Base-by-base conservation (phyloP, 2,797 vertebrate genomes). In the Pelobates cultripes region DNA sequence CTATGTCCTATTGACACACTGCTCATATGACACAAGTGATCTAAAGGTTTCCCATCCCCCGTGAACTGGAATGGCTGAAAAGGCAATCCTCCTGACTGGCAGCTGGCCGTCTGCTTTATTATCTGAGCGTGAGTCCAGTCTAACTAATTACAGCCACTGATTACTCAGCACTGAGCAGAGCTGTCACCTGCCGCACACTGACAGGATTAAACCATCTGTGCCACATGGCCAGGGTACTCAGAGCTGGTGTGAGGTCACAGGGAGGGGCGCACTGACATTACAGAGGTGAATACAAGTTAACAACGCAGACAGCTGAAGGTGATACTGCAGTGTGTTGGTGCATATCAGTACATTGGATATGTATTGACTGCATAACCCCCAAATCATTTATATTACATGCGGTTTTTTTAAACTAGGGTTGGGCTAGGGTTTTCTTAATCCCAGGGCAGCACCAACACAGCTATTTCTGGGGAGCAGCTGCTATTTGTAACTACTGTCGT, bases 121-220 rank as follows among this genome's bases (percentile, higher is more conserved):
- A 94, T 91, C 90, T 91, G 92, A 93, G 93, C 90, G 92, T 89
- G 86, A 53, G 91, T 92, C 89, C 93, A 95, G 92, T 89, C 94
- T 85, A 88, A 92, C 93, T 96, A 97, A 98, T 97, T 96, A 96
- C 91, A 96, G 94, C 90, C 93, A 89, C 92, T 95, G 93, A 95
- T 95, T 94, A 94, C 92, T 94, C 92, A 94, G 94, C 90, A 93
- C 90, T 88, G 87, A 92, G 91, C 88, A 84, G 87, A 86, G 86
- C 90, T 89, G 87, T 93, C 95, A 96, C 95, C 96, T 94, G 94
- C 93, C 91, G 90, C 87, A 86, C 88, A 87, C 92, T 93, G 94
- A 95, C 93, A 92, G 94, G 93, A 94, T 93, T 88, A 92, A 93
- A 92, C 95, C 95, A 97, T 97, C 95, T 98, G 96, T 95, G 92